Evolutionary conservation across 2,797 vertebrate genomes (phyloP).

Genomic region (Lagorchestes hirsutus): DNA sequence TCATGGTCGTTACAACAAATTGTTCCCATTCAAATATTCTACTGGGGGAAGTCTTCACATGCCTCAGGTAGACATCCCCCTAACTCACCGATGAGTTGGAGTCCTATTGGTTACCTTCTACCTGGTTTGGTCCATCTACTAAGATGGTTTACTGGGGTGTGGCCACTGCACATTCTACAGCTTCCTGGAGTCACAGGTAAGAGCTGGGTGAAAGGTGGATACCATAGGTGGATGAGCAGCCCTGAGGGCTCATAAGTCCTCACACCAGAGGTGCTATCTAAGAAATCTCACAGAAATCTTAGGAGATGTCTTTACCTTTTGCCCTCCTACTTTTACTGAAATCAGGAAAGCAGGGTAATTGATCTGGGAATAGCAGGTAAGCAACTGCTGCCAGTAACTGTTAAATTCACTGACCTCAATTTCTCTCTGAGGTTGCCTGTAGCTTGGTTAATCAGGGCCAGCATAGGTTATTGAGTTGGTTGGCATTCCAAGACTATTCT

Average conservation of each 20-base stretch:
- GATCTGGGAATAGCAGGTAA: neutral
- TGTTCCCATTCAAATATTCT: neutral
- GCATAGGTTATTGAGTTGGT: neutral
- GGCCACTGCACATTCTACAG: neutral
- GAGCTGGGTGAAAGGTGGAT: neutral
- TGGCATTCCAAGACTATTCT: neutral
- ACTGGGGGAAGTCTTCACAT: neutral
- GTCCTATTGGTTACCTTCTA: neutral
- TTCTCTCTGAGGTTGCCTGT: neutral
- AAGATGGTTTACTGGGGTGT: too few species aligned
- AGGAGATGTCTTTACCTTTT: neutral
- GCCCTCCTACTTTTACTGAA: neutral
- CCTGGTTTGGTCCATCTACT: neutral
- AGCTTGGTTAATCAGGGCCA: neutral
- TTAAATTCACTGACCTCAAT: neutral
- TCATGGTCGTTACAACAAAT: accelerated
- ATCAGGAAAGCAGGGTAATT: neutral
- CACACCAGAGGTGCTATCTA: neutral
- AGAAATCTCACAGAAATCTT: neutral
- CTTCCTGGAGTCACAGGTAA: neutral
- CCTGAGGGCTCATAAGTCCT: neutral
- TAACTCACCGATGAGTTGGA: neutral
- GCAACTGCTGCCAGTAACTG: neutral
- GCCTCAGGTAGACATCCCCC: too few species aligned
- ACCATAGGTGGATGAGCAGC: neutral